Conservation (phyloP, 2,113 vertebrate genomes). For the Phylloscopus trochilus region DNA sequence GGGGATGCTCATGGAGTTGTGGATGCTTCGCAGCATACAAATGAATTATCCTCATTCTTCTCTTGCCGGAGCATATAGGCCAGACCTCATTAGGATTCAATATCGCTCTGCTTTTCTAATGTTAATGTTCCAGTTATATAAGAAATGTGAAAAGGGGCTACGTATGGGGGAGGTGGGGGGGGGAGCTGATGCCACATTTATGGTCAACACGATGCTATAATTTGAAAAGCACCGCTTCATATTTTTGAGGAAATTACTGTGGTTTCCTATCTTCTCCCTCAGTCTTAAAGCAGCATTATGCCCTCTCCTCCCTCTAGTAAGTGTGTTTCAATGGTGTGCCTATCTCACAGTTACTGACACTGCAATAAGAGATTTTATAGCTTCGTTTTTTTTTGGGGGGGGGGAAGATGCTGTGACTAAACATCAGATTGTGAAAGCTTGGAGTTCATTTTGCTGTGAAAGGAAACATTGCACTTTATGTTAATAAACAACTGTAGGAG, state of each 20-base stretch:
- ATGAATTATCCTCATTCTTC: slow-evolving; percentile 83
- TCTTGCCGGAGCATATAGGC: slow-evolving; percentile 66
- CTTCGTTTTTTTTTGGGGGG: background rate
- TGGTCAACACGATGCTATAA: slow-evolving; percentile 54
- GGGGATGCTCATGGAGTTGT: slow-evolving; percentile 77
- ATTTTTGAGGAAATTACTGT: slow-evolving; percentile 57
- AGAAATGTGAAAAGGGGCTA: slow-evolving; percentile 57
- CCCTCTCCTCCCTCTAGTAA: slow-evolving; percentile 15
- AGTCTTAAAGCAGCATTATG: slow-evolving; percentile 31
- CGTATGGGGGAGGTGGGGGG: background rate
- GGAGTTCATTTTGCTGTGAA: slow-evolving; percentile 26
- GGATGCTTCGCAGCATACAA: slow-evolving; percentile 84
- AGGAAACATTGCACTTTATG: background rate
- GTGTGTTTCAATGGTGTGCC: slow-evolving; percentile 7
- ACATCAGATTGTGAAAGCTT: slow-evolving; percentile 39
- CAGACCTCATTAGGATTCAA: slow-evolving; percentile 81
- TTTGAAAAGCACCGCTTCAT: slow-evolving; percentile 52
- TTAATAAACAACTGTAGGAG: slow-evolving; percentile 68
- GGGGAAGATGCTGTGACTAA: background rate
- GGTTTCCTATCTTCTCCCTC: slow-evolving; percentile 36
- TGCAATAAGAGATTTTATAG: slow-evolving; percentile 1
- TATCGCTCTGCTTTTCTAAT: slow-evolving; percentile 79
- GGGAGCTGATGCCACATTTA: slow-evolving; percentile 24
- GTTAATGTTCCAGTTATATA: slow-evolving; percentile 78
- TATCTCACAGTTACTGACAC: slow-evolving; percentile 28